Conservation (phyloP, 2,113 vertebrate species). For the Malurus elegans region DNA sequence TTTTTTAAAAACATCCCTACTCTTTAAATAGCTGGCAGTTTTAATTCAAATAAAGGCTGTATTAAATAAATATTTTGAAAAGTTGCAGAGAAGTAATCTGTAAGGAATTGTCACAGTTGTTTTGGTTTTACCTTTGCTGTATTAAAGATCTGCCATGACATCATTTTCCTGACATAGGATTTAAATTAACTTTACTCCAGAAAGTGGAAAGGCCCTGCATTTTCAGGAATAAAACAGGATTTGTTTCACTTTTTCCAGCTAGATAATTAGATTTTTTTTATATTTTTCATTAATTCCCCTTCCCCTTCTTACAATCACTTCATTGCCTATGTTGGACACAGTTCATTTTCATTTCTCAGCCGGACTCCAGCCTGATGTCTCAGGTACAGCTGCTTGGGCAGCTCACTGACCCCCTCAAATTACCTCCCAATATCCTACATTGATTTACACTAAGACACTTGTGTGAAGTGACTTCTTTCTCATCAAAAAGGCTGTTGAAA, state of each 20-base stretch:
- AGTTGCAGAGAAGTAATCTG: neutral
- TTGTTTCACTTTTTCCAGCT: neutral
- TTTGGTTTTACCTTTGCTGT: neutral
- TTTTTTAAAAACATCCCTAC: too few species aligned
- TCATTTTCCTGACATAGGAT: neutral
- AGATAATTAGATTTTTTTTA: neutral
- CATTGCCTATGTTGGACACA: neutral
- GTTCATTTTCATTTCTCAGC: neutral
- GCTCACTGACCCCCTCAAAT: neutral
- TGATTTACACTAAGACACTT: neutral
- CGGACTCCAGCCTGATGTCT: neutral
- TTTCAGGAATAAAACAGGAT: neutral
- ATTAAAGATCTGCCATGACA: neutral
- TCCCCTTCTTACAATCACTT: neutral
- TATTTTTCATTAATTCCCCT: neutral
- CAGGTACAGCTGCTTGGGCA: neutral
- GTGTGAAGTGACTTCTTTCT: neutral
- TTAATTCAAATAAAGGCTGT: neutral
- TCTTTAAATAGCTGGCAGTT: neutral
- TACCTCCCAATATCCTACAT: neutral
- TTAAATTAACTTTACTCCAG: neutral
- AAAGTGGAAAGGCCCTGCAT: neutral
- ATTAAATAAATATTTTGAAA: neutral
- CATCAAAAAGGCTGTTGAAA: neutral
- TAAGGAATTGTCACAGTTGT: neutral